Evolutionary conservation across 2,888 invertebrate species (phyloP), one percentile per base, ranked within the genome.

Genomic region (Adela reaumurella): DNA sequence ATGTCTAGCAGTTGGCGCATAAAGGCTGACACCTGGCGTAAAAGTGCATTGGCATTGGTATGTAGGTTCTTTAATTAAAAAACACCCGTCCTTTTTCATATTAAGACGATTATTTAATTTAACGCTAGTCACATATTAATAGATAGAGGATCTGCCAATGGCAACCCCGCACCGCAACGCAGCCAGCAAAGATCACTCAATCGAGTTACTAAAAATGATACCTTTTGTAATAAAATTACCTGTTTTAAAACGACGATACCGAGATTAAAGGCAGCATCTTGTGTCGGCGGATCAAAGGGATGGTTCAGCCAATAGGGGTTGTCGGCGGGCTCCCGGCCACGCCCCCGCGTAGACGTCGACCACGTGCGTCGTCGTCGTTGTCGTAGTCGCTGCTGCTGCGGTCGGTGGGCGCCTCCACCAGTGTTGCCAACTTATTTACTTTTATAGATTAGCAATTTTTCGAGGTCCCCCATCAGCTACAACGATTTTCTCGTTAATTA

Each of bases 211-310:
- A 35, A 35, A 35, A 35, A 35, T 35, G 35, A 35, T 35, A 35
- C 68, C 71, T 74, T 74, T 76, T 74, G 66, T 71, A 76, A 77
- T 74, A 69, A 76, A 73, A 76, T 77, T 77, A 77, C 77, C 72
- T 74, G 74, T 76, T 77, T 77, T 77, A 74, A 77, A 76, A 74
- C 76, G 70, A 77, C 68, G 69, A 73, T 74, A 74, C 72, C 64
- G 76, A 77, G 77, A 77, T 78, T 78, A 77, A 77, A 76, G 73
- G 70, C 64, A 68, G 70, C 68, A 74, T 68, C 70, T 77, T 70
- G 74, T n/a, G n/a, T 76, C 74, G 69, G 63, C 64, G 64, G 74
- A 74, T 77, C 78, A 77, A 78, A 78, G 76, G 63, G 59, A 56
- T 54, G 50, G 57, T 52, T 57, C 51, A 56, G 54, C 78, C 76